Evolutionary conservation across 2,797 vertebrate species (phyloP).

Genomic region (Myotis planiceps): DNA sequence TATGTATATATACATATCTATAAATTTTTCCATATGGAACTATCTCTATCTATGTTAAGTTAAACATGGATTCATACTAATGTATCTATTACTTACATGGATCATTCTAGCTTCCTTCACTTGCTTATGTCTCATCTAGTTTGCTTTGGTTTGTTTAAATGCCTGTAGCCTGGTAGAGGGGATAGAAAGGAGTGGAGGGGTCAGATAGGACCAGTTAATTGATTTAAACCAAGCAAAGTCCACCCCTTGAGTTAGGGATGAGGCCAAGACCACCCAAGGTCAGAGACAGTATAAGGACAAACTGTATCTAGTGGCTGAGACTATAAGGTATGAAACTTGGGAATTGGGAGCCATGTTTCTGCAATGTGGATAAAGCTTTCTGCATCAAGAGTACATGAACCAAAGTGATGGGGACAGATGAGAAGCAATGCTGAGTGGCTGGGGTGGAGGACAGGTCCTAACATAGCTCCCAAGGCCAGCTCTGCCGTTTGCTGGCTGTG

Average conservation of each 20-base stretch:
- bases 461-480: not conserved
- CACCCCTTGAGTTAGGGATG: not conserved
- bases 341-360: not conserved
- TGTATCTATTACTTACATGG: not conserved
- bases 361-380: not conserved
- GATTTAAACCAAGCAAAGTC: not conserved
- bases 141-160: conserved; percentile 4
- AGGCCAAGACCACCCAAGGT: not conserved
- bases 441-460: too few species aligned
- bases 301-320: not conserved
- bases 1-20: not conserved
- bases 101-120: not conserved
- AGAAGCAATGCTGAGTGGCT: not conserved
- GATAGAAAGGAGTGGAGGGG: not conserved
- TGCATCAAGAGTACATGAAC: not conserved
- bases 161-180: not conserved
- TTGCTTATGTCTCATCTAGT: not conserved
- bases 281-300: not conserved
- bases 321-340: not conserved
- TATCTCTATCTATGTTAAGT: not conserved
- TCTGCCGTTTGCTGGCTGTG: not conserved
- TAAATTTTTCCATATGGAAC: not conserved
- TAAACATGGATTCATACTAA: not conserved
- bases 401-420: not conserved
- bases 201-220: not conserved